Percentiles rank a stretch among this genome's conserved stretches.
Evolutionary conservation across 2,888 invertebrate genomes (phyloP).

Genomic region (Lysandra bellargus): DNA sequence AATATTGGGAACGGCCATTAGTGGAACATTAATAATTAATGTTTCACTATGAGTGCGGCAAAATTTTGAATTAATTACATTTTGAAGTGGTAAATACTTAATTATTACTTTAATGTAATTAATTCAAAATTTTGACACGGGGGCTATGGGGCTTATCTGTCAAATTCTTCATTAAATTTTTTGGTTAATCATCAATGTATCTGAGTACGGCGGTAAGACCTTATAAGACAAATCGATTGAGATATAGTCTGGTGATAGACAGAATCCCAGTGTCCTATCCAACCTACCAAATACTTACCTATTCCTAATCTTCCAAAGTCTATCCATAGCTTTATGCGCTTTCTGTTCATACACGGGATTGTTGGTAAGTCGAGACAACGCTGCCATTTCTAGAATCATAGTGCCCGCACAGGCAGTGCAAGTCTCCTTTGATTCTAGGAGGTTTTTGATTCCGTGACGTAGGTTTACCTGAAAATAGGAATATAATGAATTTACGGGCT

Average conservation of each 20-base stretch:
- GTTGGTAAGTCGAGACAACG: slow-evolving; percentile 94
- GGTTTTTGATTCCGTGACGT: slow-evolving; percentile 88
- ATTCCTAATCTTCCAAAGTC: slow-evolving; percentile 96
- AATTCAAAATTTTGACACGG: too few relatives aligned
- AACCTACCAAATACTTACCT: slow-evolving; percentile 50
- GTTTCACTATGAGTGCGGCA: too few relatives aligned
- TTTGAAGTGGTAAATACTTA: too few relatives aligned
- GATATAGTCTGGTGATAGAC: neutral
- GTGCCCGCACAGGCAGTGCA: slow-evolving; percentile 99
- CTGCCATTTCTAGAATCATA: slow-evolving; percentile 98
- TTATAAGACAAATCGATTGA: neutral
- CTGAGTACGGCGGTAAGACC: neutral
- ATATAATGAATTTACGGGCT: neutral
- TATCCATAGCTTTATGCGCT: slow-evolving; percentile 97
- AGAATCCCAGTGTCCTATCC: neutral
- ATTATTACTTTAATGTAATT: too few relatives aligned
- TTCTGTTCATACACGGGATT: slow-evolving; percentile 96
- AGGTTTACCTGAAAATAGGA: slow-evolving; percentile 84
- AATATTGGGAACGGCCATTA: too few relatives aligned
- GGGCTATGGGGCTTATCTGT: too few relatives aligned
- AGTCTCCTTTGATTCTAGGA: slow-evolving; percentile 91
- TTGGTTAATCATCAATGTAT: too few relatives aligned
- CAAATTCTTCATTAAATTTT: too few relatives aligned
- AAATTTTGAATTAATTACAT: too few relatives aligned
- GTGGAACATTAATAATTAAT: too few relatives aligned